Percentiles rank a stretch among this genome's conserved stretches.
phyloP scores from a whole-genome alignment of 2,113 vertebrate species.

The Reinhardtius hippoglossoides region DNA sequence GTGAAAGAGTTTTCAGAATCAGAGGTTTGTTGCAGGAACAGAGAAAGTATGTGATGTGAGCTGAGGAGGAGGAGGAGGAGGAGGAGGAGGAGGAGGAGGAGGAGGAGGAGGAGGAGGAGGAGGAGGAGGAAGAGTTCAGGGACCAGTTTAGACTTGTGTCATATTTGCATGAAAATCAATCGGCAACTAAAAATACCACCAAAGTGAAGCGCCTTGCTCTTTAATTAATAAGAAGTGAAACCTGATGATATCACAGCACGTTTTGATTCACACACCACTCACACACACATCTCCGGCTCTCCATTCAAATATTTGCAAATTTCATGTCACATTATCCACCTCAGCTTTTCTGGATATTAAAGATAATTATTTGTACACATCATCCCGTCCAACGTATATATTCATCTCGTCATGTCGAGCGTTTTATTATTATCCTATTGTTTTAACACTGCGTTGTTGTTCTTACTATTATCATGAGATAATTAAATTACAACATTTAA shows the following conservation, averaged over 20 bases:
- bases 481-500: conserved; percentile 3
- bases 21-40: conserved; percentile 4
- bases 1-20: conserved; percentile 10
- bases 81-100: conserved; percentile 40
- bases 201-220: background rate
- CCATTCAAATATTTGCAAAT: background rate
- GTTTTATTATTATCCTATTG: background rate
- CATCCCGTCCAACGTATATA: background rate
- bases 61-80: conserved; percentile 49
- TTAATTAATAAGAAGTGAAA: too few relatives aligned
- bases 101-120: conserved; percentile 24
- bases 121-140: conserved; percentile 1
- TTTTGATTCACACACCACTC: background rate
- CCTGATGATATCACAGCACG: background rate
- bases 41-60: conserved; percentile 7
- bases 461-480: background rate
- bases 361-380: conserved; percentile 19
- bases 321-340: background rate
- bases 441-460: background rate
- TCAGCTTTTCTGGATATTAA: background rate
- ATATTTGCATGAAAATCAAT: conserved; percentile 35
- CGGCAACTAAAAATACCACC: conserved; percentile 2
- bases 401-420: background rate
- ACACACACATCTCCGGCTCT: background rate
- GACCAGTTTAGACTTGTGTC: conserved; percentile 20